These are phyloP conservation scores for Aix galericulata DNA, from an alignment of 2,113 vertebrate species.

Conservation along the genomic window DNA sequence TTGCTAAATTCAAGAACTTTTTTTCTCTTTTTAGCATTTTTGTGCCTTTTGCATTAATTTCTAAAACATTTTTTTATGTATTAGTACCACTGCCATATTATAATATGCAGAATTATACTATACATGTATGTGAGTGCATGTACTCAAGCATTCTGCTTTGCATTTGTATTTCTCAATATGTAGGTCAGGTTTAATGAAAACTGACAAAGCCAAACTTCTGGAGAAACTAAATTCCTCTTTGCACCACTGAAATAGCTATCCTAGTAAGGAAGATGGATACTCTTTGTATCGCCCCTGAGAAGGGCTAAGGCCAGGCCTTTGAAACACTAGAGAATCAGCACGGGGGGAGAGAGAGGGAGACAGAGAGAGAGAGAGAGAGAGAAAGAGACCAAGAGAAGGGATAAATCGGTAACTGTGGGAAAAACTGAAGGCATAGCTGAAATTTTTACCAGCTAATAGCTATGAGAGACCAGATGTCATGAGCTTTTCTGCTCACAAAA, in stretches of 20 bases:
- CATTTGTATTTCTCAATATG: not conserved
- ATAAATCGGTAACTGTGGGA: not conserved
- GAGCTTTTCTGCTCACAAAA: not conserved
- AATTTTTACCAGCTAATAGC: too few species aligned
- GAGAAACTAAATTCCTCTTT: not conserved
- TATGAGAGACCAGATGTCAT: fast-evolving
- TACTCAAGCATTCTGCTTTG: not conserved
- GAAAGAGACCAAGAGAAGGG: not conserved
- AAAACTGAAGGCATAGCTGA: not conserved
- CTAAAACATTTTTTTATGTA: not conserved
- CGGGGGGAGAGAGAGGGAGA: not conserved
- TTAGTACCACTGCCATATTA: not conserved
- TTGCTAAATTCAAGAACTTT: not conserved
- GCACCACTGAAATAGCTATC: not conserved
- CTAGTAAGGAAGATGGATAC: not conserved
- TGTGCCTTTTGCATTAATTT: not conserved
- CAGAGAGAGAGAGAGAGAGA: not conserved
- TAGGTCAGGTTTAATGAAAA: not conserved
- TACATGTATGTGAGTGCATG: too few species aligned
- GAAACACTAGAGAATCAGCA: not conserved
- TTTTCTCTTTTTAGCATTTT: not conserved
- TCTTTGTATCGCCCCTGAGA: not conserved
- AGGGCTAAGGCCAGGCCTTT: not conserved
- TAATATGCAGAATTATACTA: not conserved
- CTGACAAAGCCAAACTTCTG: fast-evolving